Base-by-base conservation (phyloP, 2,797 vertebrate genomes). In the Coendou prehensilis region DNA sequence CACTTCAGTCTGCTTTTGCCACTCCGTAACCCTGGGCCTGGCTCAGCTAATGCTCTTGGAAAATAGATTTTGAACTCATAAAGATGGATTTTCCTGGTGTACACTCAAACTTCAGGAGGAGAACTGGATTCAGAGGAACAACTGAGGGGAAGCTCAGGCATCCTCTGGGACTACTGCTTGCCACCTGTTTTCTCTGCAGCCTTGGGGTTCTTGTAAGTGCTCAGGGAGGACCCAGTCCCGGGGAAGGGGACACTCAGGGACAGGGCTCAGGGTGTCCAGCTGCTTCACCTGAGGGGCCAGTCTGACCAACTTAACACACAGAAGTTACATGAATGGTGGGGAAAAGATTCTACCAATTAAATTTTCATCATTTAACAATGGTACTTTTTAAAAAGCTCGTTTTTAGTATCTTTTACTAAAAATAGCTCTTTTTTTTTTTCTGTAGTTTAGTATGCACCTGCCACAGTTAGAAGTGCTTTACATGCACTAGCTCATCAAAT, bases 51-150 rank as follows among this genome's bases (percentile, higher is more conserved):
- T 91, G 30, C 30, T 78, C 76, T 47, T 18, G 61, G 50, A 37
- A 92, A 59, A 73, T 28, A 30, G 95, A 85, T 87, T 92, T 82
- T 41, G 88, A 87, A 33, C 28, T 45, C 9, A 59, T 75, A 69
- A 89, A 52, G 33, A 22, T 4, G 83, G 47, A 23, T 81, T 78
- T 78, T 56, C 33, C n/a, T 78, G 78, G 50, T 28, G 9, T 1
- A 41, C 0, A 1, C 47, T 81, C 41, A 56, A 73, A 59, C 33
- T 87, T 57, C 0, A 0, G 50, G 45, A 92, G 81, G 22, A 91
- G 59, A 87, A 78, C 20, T n/a, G 28, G 71, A 81, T 84, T 50
- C 76, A 89, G 86, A 75, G 83, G 47, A 87, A 45, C 61, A 26
- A 26, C 61, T 52, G 18, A 86, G 63, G 79, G 56, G 78, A 22